These are phyloP conservation scores for Circaetus cinerascens DNA, from an alignment of 2,113 vertebrate genomes.

Conservation along the genomic window DNA sequence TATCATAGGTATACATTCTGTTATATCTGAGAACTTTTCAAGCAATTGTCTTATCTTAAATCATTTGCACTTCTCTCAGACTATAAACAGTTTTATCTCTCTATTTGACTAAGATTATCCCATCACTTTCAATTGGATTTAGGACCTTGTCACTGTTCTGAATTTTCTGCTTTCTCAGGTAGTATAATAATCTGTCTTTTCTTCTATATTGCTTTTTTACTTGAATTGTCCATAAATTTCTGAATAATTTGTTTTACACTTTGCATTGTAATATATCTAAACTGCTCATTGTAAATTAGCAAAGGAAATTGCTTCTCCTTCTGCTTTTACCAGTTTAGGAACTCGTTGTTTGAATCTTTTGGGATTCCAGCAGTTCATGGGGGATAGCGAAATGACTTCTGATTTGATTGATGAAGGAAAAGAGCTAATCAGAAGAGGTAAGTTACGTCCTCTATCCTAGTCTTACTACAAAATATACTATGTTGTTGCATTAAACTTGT, in stretches of 20 bases:
- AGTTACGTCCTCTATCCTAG: constrained; percentile 37
- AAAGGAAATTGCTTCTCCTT: background rate
- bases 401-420: constrained; percentile 93
- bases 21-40: background rate
- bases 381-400: constrained; percentile 87
- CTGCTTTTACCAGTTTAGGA: constrained; percentile 79
- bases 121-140: background rate
- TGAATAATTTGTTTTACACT: background rate
- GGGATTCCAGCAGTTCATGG: constrained; percentile 92
- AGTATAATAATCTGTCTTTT: background rate
- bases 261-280: background rate
- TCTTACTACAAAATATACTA: background rate
- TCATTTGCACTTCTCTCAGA: background rate
- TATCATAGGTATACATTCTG: background rate
- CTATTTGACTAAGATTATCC: background rate
- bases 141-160: background rate
- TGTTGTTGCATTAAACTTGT: background rate
- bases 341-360: constrained; percentile 91
- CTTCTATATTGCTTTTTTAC: background rate
- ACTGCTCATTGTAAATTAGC: background rate
- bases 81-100: background rate
- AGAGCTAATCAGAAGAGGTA: constrained; percentile 90
- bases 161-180: background rate
- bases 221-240: background rate
- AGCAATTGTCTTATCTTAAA: background rate